Percentiles rank a stretch among this genome's conserved stretches.
Conservation (phyloP, 2,888 invertebrate species). For the Cyclophora punctaria region DNA sequence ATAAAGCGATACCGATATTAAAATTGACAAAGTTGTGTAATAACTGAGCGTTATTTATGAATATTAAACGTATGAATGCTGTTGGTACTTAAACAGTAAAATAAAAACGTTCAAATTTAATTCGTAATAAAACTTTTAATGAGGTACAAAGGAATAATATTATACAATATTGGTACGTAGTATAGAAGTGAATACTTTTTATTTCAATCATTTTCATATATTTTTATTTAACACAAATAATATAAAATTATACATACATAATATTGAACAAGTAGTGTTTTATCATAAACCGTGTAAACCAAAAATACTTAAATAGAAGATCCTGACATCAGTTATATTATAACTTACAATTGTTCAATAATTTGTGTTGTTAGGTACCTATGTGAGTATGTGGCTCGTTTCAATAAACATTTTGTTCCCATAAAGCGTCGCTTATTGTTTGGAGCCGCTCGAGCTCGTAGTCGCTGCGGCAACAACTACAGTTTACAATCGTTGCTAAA, state of each 20-base stretch:
- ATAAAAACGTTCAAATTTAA: constrained; percentile 9
- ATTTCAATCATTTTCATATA: too few relatives aligned
- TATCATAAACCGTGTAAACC: too few relatives aligned
- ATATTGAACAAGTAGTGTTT: too few relatives aligned
- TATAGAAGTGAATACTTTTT: background rate
- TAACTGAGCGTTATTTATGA: constrained; percentile 29
- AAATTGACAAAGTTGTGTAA: constrained; percentile 29
- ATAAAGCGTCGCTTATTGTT: constrained; percentile 30
- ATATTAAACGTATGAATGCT: constrained; percentile 24
- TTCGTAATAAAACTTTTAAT: constrained; percentile 14
- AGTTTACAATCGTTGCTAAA: constrained; percentile 27
- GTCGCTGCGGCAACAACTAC: constrained; percentile 1
- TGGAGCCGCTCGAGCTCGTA: background rate
- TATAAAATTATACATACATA: too few relatives aligned
- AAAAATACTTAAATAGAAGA: too few relatives aligned
- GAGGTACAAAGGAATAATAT: background rate
- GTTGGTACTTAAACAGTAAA: constrained; percentile 26
- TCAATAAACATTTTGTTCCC: constrained; percentile 11
- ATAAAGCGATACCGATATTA: constrained; percentile 21
- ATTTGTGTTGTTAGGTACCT: too few relatives aligned
- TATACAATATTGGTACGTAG: background rate
- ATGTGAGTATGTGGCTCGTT: too few relatives aligned
- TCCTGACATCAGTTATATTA: too few relatives aligned
- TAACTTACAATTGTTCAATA: too few relatives aligned
- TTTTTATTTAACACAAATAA: too few relatives aligned